Base-by-base conservation (phyloP, 2,888 invertebrate genomes). In the Alsophila aescularia region DNA sequence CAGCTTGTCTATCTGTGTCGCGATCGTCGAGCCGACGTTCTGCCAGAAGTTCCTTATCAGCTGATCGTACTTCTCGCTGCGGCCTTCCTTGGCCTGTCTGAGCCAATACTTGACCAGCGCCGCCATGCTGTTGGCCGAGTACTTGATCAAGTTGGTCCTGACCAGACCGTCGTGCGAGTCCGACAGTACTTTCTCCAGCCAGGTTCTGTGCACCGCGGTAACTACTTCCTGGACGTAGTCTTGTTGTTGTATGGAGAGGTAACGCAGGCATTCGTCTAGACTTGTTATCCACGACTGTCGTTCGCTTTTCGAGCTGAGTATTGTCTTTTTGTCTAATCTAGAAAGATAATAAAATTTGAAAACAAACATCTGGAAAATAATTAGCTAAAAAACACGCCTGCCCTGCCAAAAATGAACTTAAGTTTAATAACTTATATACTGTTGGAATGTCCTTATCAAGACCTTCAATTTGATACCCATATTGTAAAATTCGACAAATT, bases 221-320 rank as follows among this genome's bases (percentile, higher is more conserved):
- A 66, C 70, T 0, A 81, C 51, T 51, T 79, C 84, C 10, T 61
- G 43, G 2, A 66, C 75, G 56, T 64, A 76, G 0, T 72, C 73
- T 0, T 67, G 15, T 9, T 61, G 52, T 15, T 79, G 83, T 15
- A 70, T 66, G 1, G 85, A 79, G 15, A 87, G 42, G 58, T 84
- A 80, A 1, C 82, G 94, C 14, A 97, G 76, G 75, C 97, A 97
- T 76, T 97, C 97, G 14, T 95, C 92, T 66, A 95, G 94, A 1
- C 96, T 93, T 37, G 91, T 92, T 15, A 94, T 92, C 69, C 97
- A 93, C 0, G 94, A 93, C 39, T 93, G 90, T 13, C 93, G 92
- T 82, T 97, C 96, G 35, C 94, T 94, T 61, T 93, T 93, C 37
- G 95, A 95, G 29, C 87, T 87, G 43, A 93, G 76, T 8, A 94